Conservation (phyloP, 64 coral and sea anemone species). For the Cladopsammia gracilis region DNA sequence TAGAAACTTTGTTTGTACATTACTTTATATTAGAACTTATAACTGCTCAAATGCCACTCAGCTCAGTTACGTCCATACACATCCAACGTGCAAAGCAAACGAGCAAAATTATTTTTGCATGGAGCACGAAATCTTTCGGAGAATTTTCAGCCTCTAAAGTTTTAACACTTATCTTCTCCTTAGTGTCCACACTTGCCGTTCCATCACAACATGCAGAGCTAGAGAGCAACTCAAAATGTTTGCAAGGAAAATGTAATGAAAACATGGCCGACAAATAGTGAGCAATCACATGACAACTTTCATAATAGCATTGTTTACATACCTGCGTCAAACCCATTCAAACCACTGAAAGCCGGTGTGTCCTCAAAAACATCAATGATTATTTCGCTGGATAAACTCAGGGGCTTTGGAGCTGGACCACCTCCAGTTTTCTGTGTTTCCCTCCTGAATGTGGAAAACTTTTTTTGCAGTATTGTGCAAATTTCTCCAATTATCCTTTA, state of each 20-base stretch:
- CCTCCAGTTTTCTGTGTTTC: slow-evolving; percentile 19
- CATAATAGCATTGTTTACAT: neutral
- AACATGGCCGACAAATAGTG: neutral
- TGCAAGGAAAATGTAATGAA: neutral
- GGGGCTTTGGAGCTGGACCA: neutral
- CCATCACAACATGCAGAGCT: neutral
- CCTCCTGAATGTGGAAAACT: neutral
- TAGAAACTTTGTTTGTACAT: neutral
- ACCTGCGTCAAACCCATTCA: slow-evolving; percentile 7
- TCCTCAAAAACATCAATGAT: slow-evolving; percentile 14
- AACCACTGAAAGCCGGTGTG: neutral
- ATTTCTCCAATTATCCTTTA: neutral
- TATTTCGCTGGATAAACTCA: neutral
- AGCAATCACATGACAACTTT: neutral
- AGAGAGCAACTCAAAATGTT: neutral
- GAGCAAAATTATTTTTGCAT: neutral
- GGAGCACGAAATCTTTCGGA: neutral
- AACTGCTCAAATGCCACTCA: neutral
- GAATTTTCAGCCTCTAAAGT: neutral
- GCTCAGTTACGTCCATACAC: neutral
- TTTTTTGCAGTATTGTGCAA: neutral
- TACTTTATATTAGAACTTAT: neutral
- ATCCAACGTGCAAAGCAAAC: neutral
- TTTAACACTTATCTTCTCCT: neutral
- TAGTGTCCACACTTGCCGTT: neutral